Evolutionary conservation across 2,797 vertebrate genomes (phyloP).

Genomic region (Lagocephalus sceleratus): DNA sequence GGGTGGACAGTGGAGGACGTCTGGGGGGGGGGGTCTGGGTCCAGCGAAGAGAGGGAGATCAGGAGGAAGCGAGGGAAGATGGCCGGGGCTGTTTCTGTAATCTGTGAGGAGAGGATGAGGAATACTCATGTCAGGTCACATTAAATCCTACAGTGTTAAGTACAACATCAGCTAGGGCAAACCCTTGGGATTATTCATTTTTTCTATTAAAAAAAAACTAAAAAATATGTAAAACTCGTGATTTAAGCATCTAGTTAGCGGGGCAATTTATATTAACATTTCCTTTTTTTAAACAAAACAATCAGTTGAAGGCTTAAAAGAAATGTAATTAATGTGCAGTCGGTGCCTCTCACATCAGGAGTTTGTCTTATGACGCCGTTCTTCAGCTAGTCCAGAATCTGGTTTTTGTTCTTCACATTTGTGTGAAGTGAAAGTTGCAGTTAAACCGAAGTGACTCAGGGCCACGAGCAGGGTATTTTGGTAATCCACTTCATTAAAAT

Average conservation of each 20-base stretch:
- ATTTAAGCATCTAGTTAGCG: too few relatives aligned
- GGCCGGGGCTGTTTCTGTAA: conserved; percentile 39
- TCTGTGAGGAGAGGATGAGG: conserved; percentile 44
- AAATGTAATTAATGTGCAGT: background rate
- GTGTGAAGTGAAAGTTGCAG: conserved; percentile 1
- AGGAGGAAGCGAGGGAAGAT: conserved; percentile 8
- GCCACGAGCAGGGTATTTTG: conserved; percentile 36
- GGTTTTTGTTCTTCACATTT: conserved; percentile 2
- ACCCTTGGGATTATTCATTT: too few relatives aligned
- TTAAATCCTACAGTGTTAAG: background rate
- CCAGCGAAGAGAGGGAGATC: background rate
- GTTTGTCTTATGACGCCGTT: background rate
- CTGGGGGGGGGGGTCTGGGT: background rate
- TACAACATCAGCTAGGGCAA: too few relatives aligned
- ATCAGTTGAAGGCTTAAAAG: background rate
- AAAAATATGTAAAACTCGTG: too few relatives aligned
- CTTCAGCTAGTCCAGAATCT: conserved; percentile 1
- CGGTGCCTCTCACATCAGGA: background rate
- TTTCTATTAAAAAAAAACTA: too few relatives aligned
- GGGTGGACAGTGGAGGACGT: conserved; percentile 14
- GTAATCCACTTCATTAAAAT: conserved; percentile 55
- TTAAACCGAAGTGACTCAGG: conserved; percentile 18
- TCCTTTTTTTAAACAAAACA: conserved; percentile 1
- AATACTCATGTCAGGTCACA: background rate
- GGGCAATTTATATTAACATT: background rate